Conservation (phyloP, 2,113 vertebrate species). For the Phylloscopus whistleri region DNA sequence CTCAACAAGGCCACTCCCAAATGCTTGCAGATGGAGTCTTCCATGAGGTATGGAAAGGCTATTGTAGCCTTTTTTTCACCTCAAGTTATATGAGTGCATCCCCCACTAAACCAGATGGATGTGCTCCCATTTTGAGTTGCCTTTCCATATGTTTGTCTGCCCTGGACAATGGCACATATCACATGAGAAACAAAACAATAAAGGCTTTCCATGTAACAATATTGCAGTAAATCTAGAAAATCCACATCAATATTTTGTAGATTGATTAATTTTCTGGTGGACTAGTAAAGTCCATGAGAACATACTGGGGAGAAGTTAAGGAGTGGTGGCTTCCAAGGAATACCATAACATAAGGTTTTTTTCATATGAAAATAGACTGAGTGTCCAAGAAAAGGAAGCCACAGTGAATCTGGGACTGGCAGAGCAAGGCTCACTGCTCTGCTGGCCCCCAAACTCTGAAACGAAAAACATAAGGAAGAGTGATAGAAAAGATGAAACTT, state of each 20-base stretch:
- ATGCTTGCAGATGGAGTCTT: not conserved
- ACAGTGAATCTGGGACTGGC: not conserved
- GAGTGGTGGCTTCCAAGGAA: not conserved
- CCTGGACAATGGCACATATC: not conserved
- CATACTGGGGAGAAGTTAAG: not conserved
- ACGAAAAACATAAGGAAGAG: not conserved
- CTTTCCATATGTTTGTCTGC: not conserved
- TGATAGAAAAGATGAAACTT: slow-evolving; percentile 65
- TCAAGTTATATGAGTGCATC: not conserved
- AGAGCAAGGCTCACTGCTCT: not conserved
- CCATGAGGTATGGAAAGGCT: not conserved
- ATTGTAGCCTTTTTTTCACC: not conserved
- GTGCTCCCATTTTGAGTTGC: not conserved
- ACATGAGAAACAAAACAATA: not conserved
- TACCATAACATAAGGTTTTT: not conserved
- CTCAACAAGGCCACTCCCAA: not conserved
- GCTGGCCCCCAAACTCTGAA: not conserved
- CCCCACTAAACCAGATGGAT: not conserved
- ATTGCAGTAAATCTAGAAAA: not conserved
- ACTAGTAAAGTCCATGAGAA: not conserved
- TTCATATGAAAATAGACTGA: rapidly evolving
- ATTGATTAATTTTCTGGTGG: not conserved
- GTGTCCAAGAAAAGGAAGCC: not conserved
- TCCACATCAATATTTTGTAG: not conserved
- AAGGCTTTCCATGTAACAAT: not conserved